phyloP scores from a whole-genome alignment of 2,888 invertebrate genomes.

The Platynereis dumerilii region DNA sequence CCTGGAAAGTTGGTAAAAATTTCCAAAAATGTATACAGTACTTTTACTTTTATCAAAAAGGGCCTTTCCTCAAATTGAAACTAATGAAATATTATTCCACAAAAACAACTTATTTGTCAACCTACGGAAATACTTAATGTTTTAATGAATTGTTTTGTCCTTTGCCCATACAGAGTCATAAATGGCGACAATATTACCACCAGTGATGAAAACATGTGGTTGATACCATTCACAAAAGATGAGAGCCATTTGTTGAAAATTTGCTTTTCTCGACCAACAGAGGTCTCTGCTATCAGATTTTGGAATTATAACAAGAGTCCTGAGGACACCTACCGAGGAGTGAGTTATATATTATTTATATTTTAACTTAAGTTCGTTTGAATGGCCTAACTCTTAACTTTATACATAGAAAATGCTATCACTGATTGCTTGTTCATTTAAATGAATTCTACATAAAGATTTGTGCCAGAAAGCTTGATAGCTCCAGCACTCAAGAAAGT shows the following conservation, averaged over 20 bases:
- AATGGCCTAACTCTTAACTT: not conserved
- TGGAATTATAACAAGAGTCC: slow-evolving; percentile 84
- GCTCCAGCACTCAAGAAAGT: too few relatives aligned
- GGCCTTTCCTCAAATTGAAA: too few relatives aligned
- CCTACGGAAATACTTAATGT: too few relatives aligned
- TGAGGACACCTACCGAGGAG: slow-evolving; percentile 69
- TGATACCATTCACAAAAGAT: slow-evolving; percentile 58
- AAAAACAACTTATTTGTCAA: too few relatives aligned
- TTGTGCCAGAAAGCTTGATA: too few relatives aligned
- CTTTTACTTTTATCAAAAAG: too few relatives aligned
- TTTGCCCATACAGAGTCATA: slow-evolving; percentile 66
- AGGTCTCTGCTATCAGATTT: slow-evolving; percentile 69
- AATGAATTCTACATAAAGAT: too few relatives aligned
- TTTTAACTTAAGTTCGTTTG: too few relatives aligned
- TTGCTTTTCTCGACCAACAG: slow-evolving; percentile 47
- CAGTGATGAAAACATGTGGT: slow-evolving; percentile 70
- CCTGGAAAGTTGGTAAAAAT: too few relatives aligned
- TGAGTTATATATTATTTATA: slow-evolving; percentile 41
- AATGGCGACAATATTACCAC: slow-evolving; percentile 76
- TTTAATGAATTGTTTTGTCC: too few relatives aligned
- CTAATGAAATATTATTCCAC: too few relatives aligned
- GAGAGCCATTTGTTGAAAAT: slow-evolving; percentile 53
- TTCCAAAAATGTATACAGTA: too few relatives aligned
- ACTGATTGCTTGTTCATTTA: not conserved
- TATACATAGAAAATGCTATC: not conserved